A percentile compares a stretch with the other conserved stretches of the same genome.
Evolutionary conservation across 2,888 invertebrate species (phyloP).

Genomic region (Drosophila neonasuta): DNA sequence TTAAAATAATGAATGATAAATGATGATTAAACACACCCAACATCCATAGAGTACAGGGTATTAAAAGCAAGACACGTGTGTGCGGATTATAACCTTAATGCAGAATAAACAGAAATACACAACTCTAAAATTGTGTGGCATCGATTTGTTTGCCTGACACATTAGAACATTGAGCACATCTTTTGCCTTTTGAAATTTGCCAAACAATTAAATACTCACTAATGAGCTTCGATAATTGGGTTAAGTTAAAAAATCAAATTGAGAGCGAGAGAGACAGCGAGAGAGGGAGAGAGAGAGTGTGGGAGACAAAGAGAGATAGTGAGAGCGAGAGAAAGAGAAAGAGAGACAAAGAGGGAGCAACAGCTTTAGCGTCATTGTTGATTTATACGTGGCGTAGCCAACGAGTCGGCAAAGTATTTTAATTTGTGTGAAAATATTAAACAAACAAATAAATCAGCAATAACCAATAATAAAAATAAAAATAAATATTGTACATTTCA

Average conservation of each 20-base stretch:
- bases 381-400: constrained; percentile 52
- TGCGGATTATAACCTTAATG: constrained; percentile 33
- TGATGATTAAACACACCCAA: neutral
- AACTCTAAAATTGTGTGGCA: constrained; percentile 25
- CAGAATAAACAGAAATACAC: constrained; percentile 32
- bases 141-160: constrained; percentile 53
- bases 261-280: constrained; percentile 10
- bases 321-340: constrained; percentile 3
- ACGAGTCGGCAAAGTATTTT: constrained; percentile 69
- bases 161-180: constrained; percentile 60
- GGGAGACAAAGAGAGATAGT: constrained; percentile 3
- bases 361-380: constrained; percentile 35
- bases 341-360: constrained; percentile 2
- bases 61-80: constrained; percentile 30
- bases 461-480: constrained; percentile 71
- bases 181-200: constrained; percentile 48
- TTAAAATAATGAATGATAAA: neutral
- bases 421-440: constrained; percentile 78
- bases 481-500: constrained; percentile 73
- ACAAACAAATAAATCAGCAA: constrained; percentile 75
- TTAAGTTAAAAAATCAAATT: constrained; percentile 48
- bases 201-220: constrained; percentile 76
- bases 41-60: neutral
- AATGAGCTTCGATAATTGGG: constrained; percentile 79
- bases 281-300: neutral